phyloP scores from a whole-genome alignment of 2,888 invertebrate genomes.

The Sesamia inferens region DNA sequence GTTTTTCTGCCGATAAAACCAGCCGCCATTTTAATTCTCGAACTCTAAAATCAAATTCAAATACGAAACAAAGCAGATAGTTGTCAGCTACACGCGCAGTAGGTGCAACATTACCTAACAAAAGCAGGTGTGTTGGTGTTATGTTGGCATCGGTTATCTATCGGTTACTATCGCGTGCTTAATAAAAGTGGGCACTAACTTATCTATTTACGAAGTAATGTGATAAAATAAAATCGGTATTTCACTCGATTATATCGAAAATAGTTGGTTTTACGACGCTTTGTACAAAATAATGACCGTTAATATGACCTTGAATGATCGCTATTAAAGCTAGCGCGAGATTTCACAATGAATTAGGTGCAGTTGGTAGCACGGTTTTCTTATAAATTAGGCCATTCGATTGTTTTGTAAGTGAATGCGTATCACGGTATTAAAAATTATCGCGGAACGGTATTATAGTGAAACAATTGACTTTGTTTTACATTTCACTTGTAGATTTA shows the following conservation, averaged over 20 bases:
- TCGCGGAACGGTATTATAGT: conserved; percentile 2
- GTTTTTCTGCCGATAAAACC: conserved; percentile 22
- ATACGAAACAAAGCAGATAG: conserved; percentile 24
- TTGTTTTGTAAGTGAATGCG: conserved; percentile 44
- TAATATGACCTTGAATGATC: conserved; percentile 34
- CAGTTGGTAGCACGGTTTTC: conserved; percentile 19
- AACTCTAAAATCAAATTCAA: conserved; percentile 41
- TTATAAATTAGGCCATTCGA: conserved; percentile 37
- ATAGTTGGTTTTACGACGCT: conserved; percentile 39
- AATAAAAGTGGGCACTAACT: conserved; percentile 22
- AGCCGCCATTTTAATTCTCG: conserved; percentile 30
- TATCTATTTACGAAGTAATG: conserved; percentile 46
- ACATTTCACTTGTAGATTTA: not conserved
- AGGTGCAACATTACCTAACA: conserved; percentile 48
- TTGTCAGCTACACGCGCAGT: conserved; percentile 54
- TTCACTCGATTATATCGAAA: conserved; percentile 41
- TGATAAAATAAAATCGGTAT: conserved; percentile 54
- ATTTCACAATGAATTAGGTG: conserved; percentile 19
- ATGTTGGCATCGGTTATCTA: conserved; percentile 52
- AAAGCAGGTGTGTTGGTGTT: conserved; percentile 56
- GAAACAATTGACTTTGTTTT: conserved; percentile 25
- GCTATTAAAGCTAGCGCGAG: not conserved
- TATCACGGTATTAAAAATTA: conserved; percentile 22
- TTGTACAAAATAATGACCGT: conserved; percentile 39
- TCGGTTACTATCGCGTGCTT: conserved; percentile 45